A percentile compares a stretch with the other conserved stretches of the same genome.
phyloP scores from a whole-genome alignment of 2,113 vertebrate species.

The Rutilus rutilus region DNA sequence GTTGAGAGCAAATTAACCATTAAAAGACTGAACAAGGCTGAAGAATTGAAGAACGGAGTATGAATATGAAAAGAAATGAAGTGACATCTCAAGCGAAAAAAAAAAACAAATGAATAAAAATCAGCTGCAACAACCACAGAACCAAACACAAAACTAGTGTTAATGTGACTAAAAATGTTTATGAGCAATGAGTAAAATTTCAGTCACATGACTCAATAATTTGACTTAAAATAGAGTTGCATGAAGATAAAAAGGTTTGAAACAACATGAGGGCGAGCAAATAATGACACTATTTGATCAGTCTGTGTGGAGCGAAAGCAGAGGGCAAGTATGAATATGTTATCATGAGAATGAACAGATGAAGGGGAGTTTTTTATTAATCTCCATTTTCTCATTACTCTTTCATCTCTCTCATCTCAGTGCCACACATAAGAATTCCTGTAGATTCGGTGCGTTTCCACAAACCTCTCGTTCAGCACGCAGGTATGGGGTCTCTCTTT shows the following conservation, averaged over 20 bases:
- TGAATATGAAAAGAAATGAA: background rate
- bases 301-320: background rate
- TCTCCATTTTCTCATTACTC: slow-evolving; percentile 66
- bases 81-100: no score
- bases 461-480: background rate
- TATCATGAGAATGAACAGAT: slow-evolving; percentile 8
- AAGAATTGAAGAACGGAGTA: background rate
- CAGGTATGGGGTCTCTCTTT: background rate
- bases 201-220: background rate
- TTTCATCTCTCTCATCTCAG: slow-evolving; percentile 49
- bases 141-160: no score
- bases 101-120: no score
- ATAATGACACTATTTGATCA: background rate
- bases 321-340: background rate
- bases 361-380: slow-evolving; percentile 65
- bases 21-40: no score
- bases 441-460: background rate
- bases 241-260: background rate
- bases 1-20: no score
- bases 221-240: background rate
- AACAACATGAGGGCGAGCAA: background rate
- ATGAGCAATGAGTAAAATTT: background rate
- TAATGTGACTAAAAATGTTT: background rate
- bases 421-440: slow-evolving; percentile 55
- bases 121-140: no score